These are phyloP conservation scores for Alethe diademata DNA, from an alignment of 2,113 vertebrate species.

Conservation along the genomic window DNA sequence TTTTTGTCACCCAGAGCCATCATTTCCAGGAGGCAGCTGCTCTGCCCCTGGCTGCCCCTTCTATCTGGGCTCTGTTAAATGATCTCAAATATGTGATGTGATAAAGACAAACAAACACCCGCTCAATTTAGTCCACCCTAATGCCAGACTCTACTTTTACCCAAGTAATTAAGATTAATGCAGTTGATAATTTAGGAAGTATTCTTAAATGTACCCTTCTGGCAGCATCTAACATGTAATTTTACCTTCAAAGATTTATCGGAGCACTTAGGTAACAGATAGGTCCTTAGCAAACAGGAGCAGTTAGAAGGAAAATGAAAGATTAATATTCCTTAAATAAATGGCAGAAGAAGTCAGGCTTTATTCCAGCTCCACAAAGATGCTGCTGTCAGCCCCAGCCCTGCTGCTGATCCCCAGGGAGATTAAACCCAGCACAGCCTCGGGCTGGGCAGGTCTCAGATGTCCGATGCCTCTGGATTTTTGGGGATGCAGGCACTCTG, in stretches of 20 bases:
- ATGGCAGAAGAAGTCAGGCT: conserved; percentile 43
- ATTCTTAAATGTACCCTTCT: conserved; percentile 71
- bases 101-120: conserved; percentile 65
- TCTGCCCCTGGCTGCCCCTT: neutral
- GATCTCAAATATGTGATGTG: conserved; percentile 69
- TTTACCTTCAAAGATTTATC: conserved; percentile 77
- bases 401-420: neutral
- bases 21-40: neutral
- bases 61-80: conserved; percentile 61
- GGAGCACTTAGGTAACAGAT: conserved; percentile 71
- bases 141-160: conserved; percentile 69
- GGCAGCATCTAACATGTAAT: conserved; percentile 69
- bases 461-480: neutral
- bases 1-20: conserved; percentile 29
- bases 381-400: neutral
- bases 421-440: neutral
- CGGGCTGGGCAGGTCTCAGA: neutral
- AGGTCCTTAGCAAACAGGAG: conserved; percentile 69
- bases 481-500: neutral
- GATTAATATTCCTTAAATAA: conserved; percentile 63
- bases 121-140: conserved; percentile 55
- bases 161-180: conserved; percentile 84
- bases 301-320: conserved; percentile 69
- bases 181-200: conserved; percentile 71
- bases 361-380: neutral